phyloP scores from a whole-genome alignment of 2,888 invertebrate species.

The Pterostichus niger region DNA sequence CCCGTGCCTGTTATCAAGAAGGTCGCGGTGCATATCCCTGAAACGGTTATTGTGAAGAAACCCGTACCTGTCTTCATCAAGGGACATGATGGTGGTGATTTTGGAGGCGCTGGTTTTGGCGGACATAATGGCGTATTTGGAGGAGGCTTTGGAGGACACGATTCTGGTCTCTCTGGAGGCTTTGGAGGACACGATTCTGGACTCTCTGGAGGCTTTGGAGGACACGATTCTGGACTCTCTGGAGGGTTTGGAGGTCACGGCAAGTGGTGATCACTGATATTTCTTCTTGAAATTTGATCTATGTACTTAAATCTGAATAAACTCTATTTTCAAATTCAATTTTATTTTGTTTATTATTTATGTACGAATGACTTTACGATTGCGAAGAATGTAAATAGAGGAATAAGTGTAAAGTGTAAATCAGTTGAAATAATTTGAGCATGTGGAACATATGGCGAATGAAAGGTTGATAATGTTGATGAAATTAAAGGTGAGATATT shows the following conservation, averaged over 20 bases:
- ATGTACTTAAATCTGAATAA: no score
- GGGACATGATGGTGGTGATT: constrained; percentile 23
- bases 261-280: not conserved
- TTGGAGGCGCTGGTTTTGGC: not conserved
- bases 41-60: constrained; percentile 53
- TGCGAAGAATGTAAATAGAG: no score
- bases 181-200: not conserved
- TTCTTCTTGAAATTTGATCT: no score
- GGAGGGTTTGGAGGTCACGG: not conserved
- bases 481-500: no score
- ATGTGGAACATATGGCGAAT: no score
- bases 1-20: constrained; percentile 38
- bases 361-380: no score
- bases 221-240: not conserved
- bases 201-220: not conserved
- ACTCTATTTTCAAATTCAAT: no score
- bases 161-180: not conserved
- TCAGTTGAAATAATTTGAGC: no score
- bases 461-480: no score
- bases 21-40: constrained; percentile 55
- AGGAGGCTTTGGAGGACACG: not conserved
- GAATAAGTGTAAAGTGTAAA: no score
- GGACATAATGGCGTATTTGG: constrained; percentile 20
- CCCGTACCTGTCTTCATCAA: constrained; percentile 54
- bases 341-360: no score